Evolutionary conservation across 2,888 invertebrate species (phyloP).

Genomic region (Dendrolimus pini): DNA sequence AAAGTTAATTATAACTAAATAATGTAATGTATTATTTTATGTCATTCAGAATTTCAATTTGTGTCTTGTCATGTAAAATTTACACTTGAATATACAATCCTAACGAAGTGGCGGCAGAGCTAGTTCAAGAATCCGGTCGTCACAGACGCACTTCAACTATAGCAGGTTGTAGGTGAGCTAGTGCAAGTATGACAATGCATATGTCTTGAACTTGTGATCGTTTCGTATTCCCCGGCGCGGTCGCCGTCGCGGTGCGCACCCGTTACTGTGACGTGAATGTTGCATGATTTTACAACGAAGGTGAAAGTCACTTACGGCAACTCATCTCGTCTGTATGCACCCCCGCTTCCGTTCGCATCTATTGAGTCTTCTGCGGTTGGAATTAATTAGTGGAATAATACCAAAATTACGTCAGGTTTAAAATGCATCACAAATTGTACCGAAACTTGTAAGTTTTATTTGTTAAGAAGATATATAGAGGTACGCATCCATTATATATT

Average conservation of each 20-base stretch:
- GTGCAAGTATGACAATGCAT: background rate
- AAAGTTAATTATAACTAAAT: too few species aligned
- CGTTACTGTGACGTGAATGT: conserved; percentile 30
- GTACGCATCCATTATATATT: too few species aligned
- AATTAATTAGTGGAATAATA: conserved; percentile 33
- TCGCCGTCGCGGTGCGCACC: conserved; percentile 5
- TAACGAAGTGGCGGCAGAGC: too few species aligned
- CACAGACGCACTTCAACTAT: background rate
- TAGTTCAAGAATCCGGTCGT: too few species aligned
- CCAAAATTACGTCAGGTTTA: conserved; percentile 15
- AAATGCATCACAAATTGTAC: too few species aligned
- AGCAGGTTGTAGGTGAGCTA: background rate
- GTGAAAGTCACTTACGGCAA: conserved; percentile 38
- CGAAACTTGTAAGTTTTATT: too few species aligned
- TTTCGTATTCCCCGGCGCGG: conserved; percentile 14
- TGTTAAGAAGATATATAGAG: too few species aligned
- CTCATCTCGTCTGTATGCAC: conserved; percentile 38
- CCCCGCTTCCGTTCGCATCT: conserved; percentile 24
- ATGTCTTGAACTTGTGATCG: conserved; percentile 6
- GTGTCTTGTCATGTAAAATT: too few species aligned
- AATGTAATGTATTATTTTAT: too few species aligned
- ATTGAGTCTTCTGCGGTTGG: conserved; percentile 29
- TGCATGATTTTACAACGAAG: conserved; percentile 35
- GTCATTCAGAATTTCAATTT: too few species aligned
- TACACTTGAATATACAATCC: too few species aligned